A percentile compares a stretch with the other conserved stretches of the same genome.
phyloP scores from a whole-genome alignment of 2,797 vertebrate species.

The Hylomyscus alleni region DNA sequence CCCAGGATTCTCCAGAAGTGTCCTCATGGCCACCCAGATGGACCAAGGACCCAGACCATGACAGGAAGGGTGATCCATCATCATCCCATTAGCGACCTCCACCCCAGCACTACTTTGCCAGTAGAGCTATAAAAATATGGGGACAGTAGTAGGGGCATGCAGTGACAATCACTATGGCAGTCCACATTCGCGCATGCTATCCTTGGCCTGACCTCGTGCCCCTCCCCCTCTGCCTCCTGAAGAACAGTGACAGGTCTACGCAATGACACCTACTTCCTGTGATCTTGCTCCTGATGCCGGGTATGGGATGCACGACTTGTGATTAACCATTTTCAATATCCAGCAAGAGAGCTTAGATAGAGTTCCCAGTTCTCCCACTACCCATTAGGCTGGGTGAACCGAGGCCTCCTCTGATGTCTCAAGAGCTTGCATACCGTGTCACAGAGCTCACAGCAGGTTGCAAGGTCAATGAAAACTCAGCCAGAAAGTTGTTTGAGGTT shows the following conservation, averaged over 20 bases:
- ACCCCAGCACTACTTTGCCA: neutral
- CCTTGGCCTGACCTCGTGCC: fast-evolving
- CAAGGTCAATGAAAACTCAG: neutral
- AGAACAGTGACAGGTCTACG: neutral
- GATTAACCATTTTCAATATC: neutral
- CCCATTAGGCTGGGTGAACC: neutral
- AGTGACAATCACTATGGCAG: neutral
- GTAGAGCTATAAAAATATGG: neutral
- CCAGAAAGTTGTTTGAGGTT: neutral
- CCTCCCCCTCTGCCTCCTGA: neutral
- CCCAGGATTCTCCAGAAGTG: neutral
- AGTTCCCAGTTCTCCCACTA: too few relatives aligned
- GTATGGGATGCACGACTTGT: neutral
- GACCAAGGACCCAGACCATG: neutral
- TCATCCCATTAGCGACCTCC: fast-evolving
- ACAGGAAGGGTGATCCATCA: fast-evolving
- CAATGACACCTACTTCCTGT: neutral
- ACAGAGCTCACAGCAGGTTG: fast-evolving
- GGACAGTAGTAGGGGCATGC: neutral
- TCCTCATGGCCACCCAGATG: neutral
- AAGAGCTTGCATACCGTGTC: neutral
- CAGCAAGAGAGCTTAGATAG: neutral
- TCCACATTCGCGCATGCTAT: fast-evolving
- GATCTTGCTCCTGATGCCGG: fast-evolving
- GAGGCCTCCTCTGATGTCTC: neutral